Evolutionary conservation across 37 sponge, comb jelly and placozoan genomes (phyloP).

Genomic region (Crambe crambe): DNA sequence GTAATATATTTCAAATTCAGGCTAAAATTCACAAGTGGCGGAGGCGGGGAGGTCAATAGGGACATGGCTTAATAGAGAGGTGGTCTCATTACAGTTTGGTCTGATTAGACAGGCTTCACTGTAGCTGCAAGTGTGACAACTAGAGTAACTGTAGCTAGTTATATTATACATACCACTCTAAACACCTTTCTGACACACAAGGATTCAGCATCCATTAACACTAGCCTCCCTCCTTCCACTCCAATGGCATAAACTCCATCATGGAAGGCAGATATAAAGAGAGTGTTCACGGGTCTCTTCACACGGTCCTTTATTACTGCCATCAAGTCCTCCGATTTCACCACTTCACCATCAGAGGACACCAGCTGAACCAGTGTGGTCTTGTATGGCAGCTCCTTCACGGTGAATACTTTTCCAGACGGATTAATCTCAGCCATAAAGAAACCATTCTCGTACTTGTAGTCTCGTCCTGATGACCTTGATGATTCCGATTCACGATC

Average conservation of each 20-base stretch:
- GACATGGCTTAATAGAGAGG: too few relatives aligned
- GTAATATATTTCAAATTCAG: neutral
- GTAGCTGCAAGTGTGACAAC: too few relatives aligned
- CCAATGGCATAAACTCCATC: slow-evolving; percentile 36
- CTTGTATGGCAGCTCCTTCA: slow-evolving; percentile 28
- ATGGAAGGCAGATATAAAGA: slow-evolving; percentile 30
- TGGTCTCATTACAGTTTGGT: too few relatives aligned
- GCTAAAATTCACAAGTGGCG: too few relatives aligned
- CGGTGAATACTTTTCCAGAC: slow-evolving; percentile 23
- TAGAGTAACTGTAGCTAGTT: neutral
- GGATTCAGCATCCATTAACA: slow-evolving; percentile 27
- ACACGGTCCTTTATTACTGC: neutral
- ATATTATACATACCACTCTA: slow-evolving; percentile 24
- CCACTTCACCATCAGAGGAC: slow-evolving; percentile 16
- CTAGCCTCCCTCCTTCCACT: slow-evolving; percentile 43
- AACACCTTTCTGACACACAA: slow-evolving; percentile 18
- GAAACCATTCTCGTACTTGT: slow-evolving; percentile 38
- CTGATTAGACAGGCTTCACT: too few relatives aligned
- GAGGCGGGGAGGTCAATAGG: too few relatives aligned
- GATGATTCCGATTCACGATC: neutral
- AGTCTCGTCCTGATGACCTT: slow-evolving; percentile 3
- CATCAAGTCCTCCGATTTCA: slow-evolving; percentile 9
- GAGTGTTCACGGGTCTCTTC: neutral
- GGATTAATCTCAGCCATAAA: slow-evolving; percentile 54
- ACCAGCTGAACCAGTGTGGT: slow-evolving; percentile 31